These are phyloP conservation scores for Phengaris alcon DNA, from an alignment of 2,888 invertebrate species.

Conservation along the genomic window DNA sequence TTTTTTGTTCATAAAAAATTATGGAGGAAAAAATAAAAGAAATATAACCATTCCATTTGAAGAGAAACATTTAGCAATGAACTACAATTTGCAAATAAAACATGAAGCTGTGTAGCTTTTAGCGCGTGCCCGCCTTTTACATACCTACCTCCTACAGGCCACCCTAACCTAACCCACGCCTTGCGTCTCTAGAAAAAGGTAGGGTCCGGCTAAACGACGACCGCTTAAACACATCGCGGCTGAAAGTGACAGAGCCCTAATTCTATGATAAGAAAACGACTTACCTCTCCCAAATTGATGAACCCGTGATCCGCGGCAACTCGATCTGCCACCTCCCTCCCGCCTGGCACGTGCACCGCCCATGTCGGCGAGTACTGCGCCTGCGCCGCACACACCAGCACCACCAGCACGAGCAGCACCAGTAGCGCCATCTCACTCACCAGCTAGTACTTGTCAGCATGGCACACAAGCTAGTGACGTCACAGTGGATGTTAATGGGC, in stretches of 20 bases:
- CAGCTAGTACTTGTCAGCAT: slow-evolving; percentile 75
- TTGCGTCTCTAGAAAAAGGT: no score
- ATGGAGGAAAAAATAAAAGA: not conserved
- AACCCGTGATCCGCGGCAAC: slow-evolving; percentile 91
- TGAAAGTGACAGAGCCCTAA: not conserved
- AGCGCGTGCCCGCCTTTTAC: not conserved
- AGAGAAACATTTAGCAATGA: slow-evolving; percentile 10
- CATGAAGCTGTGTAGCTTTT: slow-evolving; percentile 3
- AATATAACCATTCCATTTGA: not conserved
- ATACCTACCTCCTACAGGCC: no score
- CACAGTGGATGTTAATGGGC: slow-evolving; percentile 33
- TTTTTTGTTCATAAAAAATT: not conserved
- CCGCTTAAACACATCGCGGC: not conserved
- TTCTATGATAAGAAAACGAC: slow-evolving; percentile 44
- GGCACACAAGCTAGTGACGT: slow-evolving; percentile 55
- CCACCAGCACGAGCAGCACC: slow-evolving; percentile 57
- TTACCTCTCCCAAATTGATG: slow-evolving; percentile 91
- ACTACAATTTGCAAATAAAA: slow-evolving; percentile 19
- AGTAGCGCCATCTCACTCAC: slow-evolving; percentile 72
- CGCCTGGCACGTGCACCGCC: slow-evolving; percentile 90
- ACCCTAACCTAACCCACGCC: no score
- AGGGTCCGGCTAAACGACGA: no score
- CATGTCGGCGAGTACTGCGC: slow-evolving; percentile 89
- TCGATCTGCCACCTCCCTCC: slow-evolving; percentile 83
- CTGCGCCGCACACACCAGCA: slow-evolving; percentile 52